A percentile compares a stretch with the other conserved stretches of the same genome.
These are phyloP conservation scores for Ctenoplectra terminalis DNA, from an alignment of 1,140 invertebrate genomes.

Conservation along the genomic window DNA sequence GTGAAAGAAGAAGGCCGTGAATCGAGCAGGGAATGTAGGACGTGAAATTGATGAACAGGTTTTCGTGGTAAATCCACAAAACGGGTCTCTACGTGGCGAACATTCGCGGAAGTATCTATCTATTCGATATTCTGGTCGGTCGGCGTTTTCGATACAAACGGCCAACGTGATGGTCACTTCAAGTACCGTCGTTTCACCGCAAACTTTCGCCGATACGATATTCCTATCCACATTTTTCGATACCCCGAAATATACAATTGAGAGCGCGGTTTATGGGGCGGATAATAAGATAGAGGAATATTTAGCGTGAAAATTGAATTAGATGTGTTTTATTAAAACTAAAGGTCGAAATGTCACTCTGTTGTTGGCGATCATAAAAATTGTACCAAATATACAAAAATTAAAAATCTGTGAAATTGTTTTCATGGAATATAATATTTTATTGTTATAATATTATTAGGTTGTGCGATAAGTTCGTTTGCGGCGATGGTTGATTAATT, in stretches of 20 bases:
- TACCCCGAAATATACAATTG: not conserved
- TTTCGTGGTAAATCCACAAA: constrained; percentile 24
- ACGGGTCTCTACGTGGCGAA: not conserved
- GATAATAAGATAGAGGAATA: not conserved
- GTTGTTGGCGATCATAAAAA: no score
- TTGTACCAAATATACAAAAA: no score
- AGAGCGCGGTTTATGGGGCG: not conserved
- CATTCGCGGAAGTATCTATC: not conserved
- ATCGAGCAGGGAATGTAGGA: not conserved
- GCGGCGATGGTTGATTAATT: no score
- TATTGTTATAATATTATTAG: no score
- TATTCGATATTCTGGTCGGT: constrained; percentile 20
- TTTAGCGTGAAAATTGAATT: not conserved
- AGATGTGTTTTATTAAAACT: no score
- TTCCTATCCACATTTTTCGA: not conserved
- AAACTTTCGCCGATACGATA: not conserved
- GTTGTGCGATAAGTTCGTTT: no score
- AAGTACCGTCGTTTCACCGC: not conserved
- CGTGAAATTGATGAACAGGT: constrained; percentile 45
- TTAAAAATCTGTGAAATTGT: no score
- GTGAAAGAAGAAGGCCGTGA: not conserved
- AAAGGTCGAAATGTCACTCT: not conserved
- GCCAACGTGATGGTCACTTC: not conserved
- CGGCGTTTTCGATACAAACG: constrained; percentile 11
- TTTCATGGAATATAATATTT: no score